A percentile compares a stretch with the other conserved stretches of the same genome.
phyloP scores from a whole-genome alignment of 2,113 vertebrate genomes.

The Otus sunia region DNA sequence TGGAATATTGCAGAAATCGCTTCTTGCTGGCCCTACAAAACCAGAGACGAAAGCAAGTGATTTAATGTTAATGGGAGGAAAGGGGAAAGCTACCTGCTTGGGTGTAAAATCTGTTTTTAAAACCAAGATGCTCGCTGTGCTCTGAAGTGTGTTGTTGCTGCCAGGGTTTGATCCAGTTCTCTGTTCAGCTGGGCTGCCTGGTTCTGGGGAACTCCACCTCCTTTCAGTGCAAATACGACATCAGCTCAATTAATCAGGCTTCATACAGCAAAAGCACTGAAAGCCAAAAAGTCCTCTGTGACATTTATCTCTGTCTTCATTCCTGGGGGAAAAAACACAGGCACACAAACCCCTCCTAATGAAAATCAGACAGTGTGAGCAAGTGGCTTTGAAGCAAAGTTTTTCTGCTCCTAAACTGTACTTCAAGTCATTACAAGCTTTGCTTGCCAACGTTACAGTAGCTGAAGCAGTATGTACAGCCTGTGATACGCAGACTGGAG shows the following conservation, averaged over 20 bases:
- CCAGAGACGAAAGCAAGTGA: not conserved
- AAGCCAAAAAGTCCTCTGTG: conserved; percentile 26
- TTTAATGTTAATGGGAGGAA: not conserved
- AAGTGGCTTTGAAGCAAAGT: conserved; percentile 47
- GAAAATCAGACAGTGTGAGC: conserved; percentile 47
- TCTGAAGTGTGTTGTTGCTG: not conserved
- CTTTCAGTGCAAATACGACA: not conserved
- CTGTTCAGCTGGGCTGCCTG: not conserved
- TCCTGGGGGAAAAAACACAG: not conserved
- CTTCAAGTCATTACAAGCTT: conserved; percentile 59
- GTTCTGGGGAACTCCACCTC: not conserved
- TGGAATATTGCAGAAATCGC: not conserved
- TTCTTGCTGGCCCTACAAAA: not conserved
- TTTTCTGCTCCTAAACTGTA: conserved; percentile 64
- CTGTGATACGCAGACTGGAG: conserved; percentile 71
- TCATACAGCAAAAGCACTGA: not conserved
- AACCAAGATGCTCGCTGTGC: not conserved
- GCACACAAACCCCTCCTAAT: conserved; percentile 16
- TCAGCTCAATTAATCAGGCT: not conserved
- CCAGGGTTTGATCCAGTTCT: conserved; percentile 19
- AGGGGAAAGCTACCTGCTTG: not conserved
- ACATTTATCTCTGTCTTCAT: conserved; percentile 46
- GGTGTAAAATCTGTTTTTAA: not conserved
- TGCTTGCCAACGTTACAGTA: conserved; percentile 59
- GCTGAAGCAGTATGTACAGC: conserved; percentile 61